Base-by-base conservation (phyloP, 2,797 vertebrate genomes). In the Pogonophryne albipinna region DNA sequence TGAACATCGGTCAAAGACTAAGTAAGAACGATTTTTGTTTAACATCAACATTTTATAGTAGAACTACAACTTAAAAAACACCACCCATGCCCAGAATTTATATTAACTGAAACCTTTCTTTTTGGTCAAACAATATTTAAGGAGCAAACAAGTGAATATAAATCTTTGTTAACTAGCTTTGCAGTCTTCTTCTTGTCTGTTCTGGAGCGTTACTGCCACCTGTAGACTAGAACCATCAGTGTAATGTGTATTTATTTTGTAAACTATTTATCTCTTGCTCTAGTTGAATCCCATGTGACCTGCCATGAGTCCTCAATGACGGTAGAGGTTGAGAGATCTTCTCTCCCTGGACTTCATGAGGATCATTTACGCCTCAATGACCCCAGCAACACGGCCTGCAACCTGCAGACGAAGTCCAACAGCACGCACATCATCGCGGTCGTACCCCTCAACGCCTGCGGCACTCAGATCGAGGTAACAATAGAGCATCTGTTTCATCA, bases 401-500 rank as follows among this genome's bases (percentile, higher is more conserved):
- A 46, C 66, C 76, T 93, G 4, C 51, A 16, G 13, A 4, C 1
- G 2, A 44, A 68, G 65, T 94, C 93, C 68, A 95, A 95, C 83
- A 76, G 62, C 66, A 91, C 87, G 10, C 91, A 94, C 53, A 2
- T 94, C 56, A 44, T 92, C 12, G 90, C 72, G 0, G 41, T 79
- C 27, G 3, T 93, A 56, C 93, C 93, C 10, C 93, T 94, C 55
- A 93, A 87, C n/a, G 71, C 84, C 4, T 95, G 94, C 42, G 94
- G 94, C 11, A 94, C 94, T 72, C 57, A 89, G 71, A 84, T 94
- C 20, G 86, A 92, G 91, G 94, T 94, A 70, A 75, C 34, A 0
- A 0, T 6, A 9, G n/a, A 17, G 0, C 4, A 13, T 64, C 41
- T 11, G 38, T 13, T 13, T 27, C 23, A 12, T 41, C 9, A 50